These are phyloP conservation scores for Rhynchomys soricoides DNA, from an alignment of 2,113 vertebrate species.

Conservation along the genomic window DNA sequence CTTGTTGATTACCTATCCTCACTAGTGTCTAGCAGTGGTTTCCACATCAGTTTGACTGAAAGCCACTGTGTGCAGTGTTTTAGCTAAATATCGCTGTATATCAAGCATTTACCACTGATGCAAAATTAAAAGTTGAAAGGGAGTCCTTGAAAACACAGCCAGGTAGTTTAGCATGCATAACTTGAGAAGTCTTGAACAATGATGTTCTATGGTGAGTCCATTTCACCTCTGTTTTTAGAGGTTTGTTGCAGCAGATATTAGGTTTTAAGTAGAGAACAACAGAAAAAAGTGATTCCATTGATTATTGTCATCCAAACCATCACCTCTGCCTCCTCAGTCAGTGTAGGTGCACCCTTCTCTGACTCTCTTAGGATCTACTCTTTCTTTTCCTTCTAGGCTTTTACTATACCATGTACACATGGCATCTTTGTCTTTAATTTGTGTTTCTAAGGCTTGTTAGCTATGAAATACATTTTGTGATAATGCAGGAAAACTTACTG, in stretches of 20 bases:
- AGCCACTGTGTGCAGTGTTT: not conserved
- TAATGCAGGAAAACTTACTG: not conserved
- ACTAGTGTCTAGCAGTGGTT: not conserved
- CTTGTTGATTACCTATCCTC: not conserved
- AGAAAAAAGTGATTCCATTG: not conserved
- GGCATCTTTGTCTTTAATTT: not conserved
- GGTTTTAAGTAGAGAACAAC: not conserved
- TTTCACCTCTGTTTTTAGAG: not conserved
- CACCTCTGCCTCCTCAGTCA: not conserved
- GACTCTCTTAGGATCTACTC: not conserved
- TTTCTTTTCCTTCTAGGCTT: not conserved
- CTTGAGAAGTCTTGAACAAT: not conserved
- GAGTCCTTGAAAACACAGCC: not conserved
- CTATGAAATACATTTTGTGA: not conserved
- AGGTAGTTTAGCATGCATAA: not conserved
- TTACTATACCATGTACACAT: not conserved
- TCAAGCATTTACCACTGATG: not conserved
- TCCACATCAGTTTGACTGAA: not conserved
- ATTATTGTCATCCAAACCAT: not conserved
- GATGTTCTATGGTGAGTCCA: not conserved
- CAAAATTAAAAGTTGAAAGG: not conserved
- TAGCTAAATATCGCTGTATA: not conserved
- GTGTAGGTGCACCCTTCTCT: not conserved
- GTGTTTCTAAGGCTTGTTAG: not conserved
- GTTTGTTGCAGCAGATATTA: not conserved